phyloP scores from a whole-genome alignment of 2,888 invertebrate genomes.

The Coremacera marginata region DNA sequence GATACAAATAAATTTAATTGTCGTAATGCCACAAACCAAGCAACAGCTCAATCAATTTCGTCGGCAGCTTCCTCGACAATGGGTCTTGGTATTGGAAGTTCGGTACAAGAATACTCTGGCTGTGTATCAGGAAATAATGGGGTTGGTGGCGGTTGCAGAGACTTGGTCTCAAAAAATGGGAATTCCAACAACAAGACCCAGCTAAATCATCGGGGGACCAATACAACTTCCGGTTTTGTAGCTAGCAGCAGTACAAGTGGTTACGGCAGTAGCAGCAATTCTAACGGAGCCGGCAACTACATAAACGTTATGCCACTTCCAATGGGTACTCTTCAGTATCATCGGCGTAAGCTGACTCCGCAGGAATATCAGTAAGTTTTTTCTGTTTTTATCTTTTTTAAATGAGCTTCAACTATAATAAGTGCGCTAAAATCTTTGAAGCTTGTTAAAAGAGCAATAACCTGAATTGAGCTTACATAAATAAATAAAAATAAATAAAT shows the following conservation, averaged over 20 bases:
- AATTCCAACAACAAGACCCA: conserved; percentile 48
- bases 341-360: conserved; percentile 66
- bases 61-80: conserved; percentile 55
- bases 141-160: conserved; percentile 51
- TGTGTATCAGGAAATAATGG: conserved; percentile 51
- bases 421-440: no score
- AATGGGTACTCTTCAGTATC: conserved; percentile 66
- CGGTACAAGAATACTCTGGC: conserved; percentile 51
- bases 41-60: conserved; percentile 53
- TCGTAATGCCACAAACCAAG: conserved; percentile 56
- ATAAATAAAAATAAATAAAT: no score
- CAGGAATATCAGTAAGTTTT: conserved; percentile 68
- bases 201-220: conserved; percentile 49
- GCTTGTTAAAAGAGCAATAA: no score
- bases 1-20: conserved; percentile 65
- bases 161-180: conserved; percentile 50
- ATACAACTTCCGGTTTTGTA: conserved; percentile 42
- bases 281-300: conserved; percentile 60
- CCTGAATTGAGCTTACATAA: no score
- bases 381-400: neutral
- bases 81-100: conserved; percentile 40
- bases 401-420: no score
- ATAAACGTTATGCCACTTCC: conserved; percentile 68
- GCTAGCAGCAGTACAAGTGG: conserved; percentile 49
- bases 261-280: conserved; percentile 51